These are phyloP conservation scores for Sebastes iracundus DNA, from an alignment of 2,797 vertebrate genomes.

Conservation along the genomic window DNA sequence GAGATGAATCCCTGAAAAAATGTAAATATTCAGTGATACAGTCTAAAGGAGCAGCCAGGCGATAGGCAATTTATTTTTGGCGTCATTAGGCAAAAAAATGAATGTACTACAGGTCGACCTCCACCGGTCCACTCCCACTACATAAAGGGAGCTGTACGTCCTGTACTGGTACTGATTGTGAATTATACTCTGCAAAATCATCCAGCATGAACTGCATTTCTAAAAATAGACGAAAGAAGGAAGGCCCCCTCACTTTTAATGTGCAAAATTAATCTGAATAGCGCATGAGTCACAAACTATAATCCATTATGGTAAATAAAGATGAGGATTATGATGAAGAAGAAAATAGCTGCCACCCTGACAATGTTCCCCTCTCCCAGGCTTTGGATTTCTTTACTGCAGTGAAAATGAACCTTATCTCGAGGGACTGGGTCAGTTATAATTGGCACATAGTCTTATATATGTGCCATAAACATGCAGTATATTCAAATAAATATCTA, in stretches of 20 bases:
- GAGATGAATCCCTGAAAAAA: neutral
- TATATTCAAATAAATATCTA: neutral
- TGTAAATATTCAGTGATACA: neutral
- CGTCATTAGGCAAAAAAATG: too few species aligned
- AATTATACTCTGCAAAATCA: neutral
- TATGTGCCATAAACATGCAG: neutral
- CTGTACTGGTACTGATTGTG: neutral
- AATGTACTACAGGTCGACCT: neutral
- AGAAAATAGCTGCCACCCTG: conserved; percentile 44
- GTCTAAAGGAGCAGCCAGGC: neutral
- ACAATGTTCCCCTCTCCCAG: conserved; percentile 29
- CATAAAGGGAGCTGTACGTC: neutral
- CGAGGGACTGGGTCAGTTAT: neutral
- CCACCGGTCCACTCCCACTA: neutral
- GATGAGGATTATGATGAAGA: conserved; percentile 32
- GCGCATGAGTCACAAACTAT: conserved; percentile 13
- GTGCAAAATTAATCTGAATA: conserved; percentile 15
- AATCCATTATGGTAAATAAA: conserved; percentile 44
- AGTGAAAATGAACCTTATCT: conserved; percentile 12
- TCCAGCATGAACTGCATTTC: neutral
- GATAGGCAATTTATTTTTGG: neutral
- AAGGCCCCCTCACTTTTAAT: conserved; percentile 1
- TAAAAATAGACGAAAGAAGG: neutral
- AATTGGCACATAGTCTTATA: neutral
- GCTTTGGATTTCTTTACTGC: conserved; percentile 12